Percentiles rank a stretch among this genome's conserved stretches.
phyloP scores from a whole-genome alignment of 2,797 vertebrate species.

The Spheniscus humboldti region DNA sequence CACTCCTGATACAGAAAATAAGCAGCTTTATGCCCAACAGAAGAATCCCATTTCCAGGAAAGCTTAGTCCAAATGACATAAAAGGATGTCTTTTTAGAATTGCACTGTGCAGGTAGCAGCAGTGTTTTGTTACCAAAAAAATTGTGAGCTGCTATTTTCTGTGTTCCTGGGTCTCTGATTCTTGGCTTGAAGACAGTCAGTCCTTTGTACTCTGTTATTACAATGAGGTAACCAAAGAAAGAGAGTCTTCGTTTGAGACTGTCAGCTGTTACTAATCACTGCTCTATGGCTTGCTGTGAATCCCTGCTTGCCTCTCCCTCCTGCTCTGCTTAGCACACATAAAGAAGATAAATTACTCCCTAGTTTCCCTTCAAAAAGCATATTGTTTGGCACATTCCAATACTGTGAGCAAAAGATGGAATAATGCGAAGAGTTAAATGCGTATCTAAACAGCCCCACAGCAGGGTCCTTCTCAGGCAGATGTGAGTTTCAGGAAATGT shows the following conservation, averaged over 20 bases:
- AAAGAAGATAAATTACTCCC: slow-evolving; percentile 81
- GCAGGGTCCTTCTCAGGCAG: slow-evolving; percentile 49
- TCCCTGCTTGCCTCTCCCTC: slow-evolving; percentile 73
- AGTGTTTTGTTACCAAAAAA: slow-evolving; percentile 59
- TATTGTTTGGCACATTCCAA: slow-evolving; percentile 77
- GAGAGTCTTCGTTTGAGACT: slow-evolving; percentile 72
- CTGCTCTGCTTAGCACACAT: slow-evolving; percentile 83
- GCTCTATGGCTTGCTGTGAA: slow-evolving; percentile 74
- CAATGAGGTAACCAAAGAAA: slow-evolving; percentile 79
- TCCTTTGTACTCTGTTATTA: slow-evolving; percentile 78
- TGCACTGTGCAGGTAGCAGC: slow-evolving; percentile 64
- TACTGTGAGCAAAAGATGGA: slow-evolving; percentile 68
- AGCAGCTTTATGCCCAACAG: background rate
- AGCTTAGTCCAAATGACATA: slow-evolving; percentile 2
- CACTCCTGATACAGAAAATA: background rate
- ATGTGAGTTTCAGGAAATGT: slow-evolving; percentile 64
- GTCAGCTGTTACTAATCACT: slow-evolving; percentile 84
- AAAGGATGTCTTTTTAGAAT: slow-evolving; percentile 34
- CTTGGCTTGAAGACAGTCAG: slow-evolving; percentile 78
- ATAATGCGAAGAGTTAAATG: slow-evolving; percentile 70
- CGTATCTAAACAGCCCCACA: slow-evolving; percentile 65
- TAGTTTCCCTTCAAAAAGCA: slow-evolving; percentile 73
- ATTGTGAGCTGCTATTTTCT: slow-evolving; percentile 67
- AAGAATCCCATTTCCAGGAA: background rate
- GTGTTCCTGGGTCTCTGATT: slow-evolving; percentile 69